Evolutionary conservation across 2,888 invertebrate species (phyloP), one percentile per base, ranked within the genome.

Genomic region (Euplexia lucipara): DNA sequence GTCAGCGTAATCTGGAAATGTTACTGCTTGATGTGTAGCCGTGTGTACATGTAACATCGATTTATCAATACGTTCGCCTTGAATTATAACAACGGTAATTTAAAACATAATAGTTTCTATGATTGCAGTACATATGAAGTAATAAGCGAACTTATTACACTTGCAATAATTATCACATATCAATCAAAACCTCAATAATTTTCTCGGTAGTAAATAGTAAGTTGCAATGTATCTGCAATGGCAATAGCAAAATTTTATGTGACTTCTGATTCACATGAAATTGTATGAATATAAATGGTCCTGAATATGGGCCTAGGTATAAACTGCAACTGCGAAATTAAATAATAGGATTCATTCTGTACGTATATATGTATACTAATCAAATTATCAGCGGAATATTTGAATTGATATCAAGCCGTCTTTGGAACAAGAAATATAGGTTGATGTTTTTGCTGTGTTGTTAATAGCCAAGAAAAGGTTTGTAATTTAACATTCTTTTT

Each of bases 161-260:
- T 3, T 48, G 39, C 20, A 70, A 58, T n/a, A n/a, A n/a, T 53
- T 58, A 73, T 42, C 20, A 58, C 42, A 49, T 42, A 65, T 59
- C 34, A 49, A 70, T 74, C 30, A 74, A 44, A 70, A 45, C 35
- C 18, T 14, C 18, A 39, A 70, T 49, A 22, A 26, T 16, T 12
- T 39, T 16, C 4, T 49, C 16, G 0, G 44, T 14, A 47, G 41
- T 42, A 56, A 64, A 62, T 18, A 66, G 20, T 48, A 26, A 26
- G 16, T 45, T 39, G 42, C 44, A 8, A 53, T 73, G 32, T 42
- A 53, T 35, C 42, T 51, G 47, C 47, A 39, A 48, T 66, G 41
- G 5, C 10, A 39, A 26, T 48, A 12, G 37, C 37, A 53, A 44
- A n/a, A 6, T 20, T 37, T 47, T 37, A 37, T 14, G 18, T n/a